These are phyloP conservation scores for Carettochelys insculpta DNA, from an alignment of 2,113 vertebrate species.

Conservation along the genomic window DNA sequence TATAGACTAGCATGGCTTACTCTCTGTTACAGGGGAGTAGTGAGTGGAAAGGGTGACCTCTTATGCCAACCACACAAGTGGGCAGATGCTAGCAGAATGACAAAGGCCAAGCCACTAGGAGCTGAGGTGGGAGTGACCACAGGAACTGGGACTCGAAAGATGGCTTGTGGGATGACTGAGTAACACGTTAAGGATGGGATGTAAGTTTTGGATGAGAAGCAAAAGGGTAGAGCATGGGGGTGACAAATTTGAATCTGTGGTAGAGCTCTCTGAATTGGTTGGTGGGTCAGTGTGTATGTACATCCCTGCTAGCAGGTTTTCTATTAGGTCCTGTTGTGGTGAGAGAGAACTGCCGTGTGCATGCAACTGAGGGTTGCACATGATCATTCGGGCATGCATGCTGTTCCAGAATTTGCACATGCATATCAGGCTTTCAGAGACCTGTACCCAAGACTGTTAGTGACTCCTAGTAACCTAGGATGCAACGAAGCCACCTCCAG, in stretches of 20 bases:
- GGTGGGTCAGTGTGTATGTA: neutral
- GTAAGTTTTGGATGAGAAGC: neutral
- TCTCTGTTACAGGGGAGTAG: neutral
- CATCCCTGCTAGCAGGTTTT: neutral
- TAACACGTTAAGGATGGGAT: neutral
- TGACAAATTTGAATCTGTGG: neutral
- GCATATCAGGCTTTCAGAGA: neutral
- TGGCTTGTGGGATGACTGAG: neutral
- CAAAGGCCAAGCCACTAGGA: neutral
- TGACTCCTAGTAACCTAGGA: rapidly evolving
- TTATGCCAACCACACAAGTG: neutral
- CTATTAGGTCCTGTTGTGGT: neutral
- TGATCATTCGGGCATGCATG: rapidly evolving
- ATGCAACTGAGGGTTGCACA: neutral
- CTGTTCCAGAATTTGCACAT: neutral
- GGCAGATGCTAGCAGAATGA: neutral
- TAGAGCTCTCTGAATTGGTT: neutral
- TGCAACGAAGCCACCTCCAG: neutral
- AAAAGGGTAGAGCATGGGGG: neutral
- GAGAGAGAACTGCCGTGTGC: rapidly evolving
- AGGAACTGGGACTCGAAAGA: neutral
- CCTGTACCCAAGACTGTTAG: rapidly evolving
- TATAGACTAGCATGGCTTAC: too few relatives aligned
- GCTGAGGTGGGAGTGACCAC: neutral
- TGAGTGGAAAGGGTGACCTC: neutral